Conservation (phyloP, 2,888 invertebrate species). For the Dryadula phaetusa region DNA sequence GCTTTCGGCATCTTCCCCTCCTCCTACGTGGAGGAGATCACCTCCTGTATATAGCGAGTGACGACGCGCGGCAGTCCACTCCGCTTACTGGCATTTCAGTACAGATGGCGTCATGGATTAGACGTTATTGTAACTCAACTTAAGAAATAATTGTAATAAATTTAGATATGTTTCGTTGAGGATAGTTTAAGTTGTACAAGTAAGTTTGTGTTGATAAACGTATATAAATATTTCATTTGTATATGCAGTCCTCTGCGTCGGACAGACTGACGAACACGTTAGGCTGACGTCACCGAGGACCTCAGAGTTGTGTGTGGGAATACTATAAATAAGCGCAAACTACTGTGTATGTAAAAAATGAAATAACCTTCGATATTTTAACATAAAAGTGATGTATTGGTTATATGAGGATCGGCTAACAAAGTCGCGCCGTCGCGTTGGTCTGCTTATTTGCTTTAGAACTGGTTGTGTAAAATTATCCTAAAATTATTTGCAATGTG, state of each 20-base stretch:
- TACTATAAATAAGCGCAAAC: constrained; percentile 1
- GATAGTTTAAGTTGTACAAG: not conserved
- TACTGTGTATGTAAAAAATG: not conserved
- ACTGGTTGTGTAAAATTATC: not conserved
- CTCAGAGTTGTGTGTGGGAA: not conserved
- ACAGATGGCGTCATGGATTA: too few relatives aligned
- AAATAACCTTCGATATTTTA: too few relatives aligned
- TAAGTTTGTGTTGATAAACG: not conserved
- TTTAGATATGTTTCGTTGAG: not conserved
- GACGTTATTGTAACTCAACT: not conserved
- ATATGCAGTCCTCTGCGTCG: too few relatives aligned
- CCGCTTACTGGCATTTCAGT: too few relatives aligned
- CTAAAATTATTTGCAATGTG: not conserved
- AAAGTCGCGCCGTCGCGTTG: not conserved
- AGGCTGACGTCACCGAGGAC: too few relatives aligned
- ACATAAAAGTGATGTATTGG: too few relatives aligned
- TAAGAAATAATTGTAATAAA: not conserved
- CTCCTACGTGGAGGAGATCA: constrained; percentile 95
- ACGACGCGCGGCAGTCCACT: not conserved
- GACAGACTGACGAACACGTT: too few relatives aligned
- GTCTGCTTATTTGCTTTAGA: too few relatives aligned
- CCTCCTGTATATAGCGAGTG: constrained; percentile 66
- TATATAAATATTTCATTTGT: not conserved
- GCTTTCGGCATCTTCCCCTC: constrained; percentile 96
- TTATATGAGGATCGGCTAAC: not conserved